Evolutionary conservation across 2,797 vertebrate genomes (phyloP).

Genomic region (Smutsia temminckii): DNA sequence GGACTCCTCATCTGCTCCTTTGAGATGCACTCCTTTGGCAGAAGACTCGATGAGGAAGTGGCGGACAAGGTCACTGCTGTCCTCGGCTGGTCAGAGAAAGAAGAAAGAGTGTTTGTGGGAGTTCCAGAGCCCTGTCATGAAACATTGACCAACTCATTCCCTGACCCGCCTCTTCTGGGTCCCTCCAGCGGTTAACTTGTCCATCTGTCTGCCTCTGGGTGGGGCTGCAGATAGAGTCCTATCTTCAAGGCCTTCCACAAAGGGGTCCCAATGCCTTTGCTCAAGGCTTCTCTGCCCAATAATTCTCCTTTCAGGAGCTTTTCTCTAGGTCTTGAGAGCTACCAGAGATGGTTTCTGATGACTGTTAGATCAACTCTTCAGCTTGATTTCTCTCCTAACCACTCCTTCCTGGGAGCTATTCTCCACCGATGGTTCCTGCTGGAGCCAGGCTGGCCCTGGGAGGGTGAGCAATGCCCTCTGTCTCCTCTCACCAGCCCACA

Average conservation of each 20-base stretch:
- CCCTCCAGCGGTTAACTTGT: background rate
- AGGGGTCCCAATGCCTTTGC: background rate
- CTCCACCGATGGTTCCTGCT: background rate
- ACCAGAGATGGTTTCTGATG: background rate
- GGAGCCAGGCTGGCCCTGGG: background rate
- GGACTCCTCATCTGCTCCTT: constrained; percentile 91
- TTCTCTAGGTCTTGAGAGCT: background rate
- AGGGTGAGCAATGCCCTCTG: background rate
- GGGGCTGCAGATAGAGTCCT: too few relatives aligned
- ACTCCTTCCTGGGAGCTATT: background rate
- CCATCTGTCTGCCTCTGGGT: background rate
- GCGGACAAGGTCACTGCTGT: constrained; percentile 84
- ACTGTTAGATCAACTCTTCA: background rate
- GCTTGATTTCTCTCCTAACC: background rate
- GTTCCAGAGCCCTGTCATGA: background rate
- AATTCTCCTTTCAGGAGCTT: background rate
- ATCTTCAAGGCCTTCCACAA: background rate
- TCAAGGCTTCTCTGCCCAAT: background rate
- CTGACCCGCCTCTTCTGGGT: background rate
- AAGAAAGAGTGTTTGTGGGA: fast-evolving
- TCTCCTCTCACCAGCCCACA: background rate
- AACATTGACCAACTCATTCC: background rate
- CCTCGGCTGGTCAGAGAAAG: constrained; percentile 61
- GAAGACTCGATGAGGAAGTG: constrained; percentile 96
- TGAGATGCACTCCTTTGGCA: constrained; percentile 91